These are phyloP conservation scores for Scaptomyza graminum DNA, from an alignment of 1,140 invertebrate genomes.

Conservation along the genomic window DNA sequence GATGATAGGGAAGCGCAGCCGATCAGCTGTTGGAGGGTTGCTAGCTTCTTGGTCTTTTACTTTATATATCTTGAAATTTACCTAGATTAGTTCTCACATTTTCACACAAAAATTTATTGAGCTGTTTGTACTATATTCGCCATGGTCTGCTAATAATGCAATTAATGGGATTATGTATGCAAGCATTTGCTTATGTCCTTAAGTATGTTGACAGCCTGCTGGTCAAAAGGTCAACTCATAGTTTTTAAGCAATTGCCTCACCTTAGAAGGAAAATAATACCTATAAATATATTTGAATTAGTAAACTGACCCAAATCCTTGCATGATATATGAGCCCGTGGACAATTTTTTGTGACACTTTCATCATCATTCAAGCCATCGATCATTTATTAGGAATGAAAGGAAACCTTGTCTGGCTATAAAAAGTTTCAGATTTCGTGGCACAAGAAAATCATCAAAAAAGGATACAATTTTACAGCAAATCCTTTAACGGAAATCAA, in stretches of 20 bases:
- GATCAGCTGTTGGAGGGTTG: slow-evolving; percentile 69
- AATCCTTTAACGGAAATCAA: slow-evolving; percentile 65
- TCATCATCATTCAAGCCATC: slow-evolving; percentile 38
- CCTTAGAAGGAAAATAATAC: slow-evolving; percentile 4
- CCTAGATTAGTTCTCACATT: slow-evolving; percentile 50
- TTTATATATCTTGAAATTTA: slow-evolving; percentile 45
- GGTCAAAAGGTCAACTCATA: slow-evolving; percentile 58
- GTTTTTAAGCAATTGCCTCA: slow-evolving; percentile 9
- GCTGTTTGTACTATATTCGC: slow-evolving; percentile 51
- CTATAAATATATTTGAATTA: slow-evolving; percentile 13
- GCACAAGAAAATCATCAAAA: slow-evolving; percentile 37
- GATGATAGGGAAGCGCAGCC: slow-evolving; percentile 15
- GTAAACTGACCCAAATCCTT: slow-evolving; percentile 29
- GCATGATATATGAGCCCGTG: slow-evolving; percentile 37
- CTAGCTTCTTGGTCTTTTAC: slow-evolving; percentile 24
- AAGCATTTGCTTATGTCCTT: slow-evolving; percentile 24
- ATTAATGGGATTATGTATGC: slow-evolving; percentile 78
- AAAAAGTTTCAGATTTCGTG: slow-evolving; percentile 68
- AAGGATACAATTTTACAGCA: slow-evolving; percentile 53
- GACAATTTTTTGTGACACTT: slow-evolving; percentile 34
- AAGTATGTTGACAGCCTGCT: slow-evolving; percentile 60
- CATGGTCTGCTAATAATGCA: slow-evolving; percentile 67
- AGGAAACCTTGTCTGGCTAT: slow-evolving; percentile 18
- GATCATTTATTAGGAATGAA: slow-evolving; percentile 42
- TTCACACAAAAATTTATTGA: slow-evolving; percentile 59